phyloP scores from a whole-genome alignment of 2,113 vertebrate genomes.

The Terrapene triunguis region DNA sequence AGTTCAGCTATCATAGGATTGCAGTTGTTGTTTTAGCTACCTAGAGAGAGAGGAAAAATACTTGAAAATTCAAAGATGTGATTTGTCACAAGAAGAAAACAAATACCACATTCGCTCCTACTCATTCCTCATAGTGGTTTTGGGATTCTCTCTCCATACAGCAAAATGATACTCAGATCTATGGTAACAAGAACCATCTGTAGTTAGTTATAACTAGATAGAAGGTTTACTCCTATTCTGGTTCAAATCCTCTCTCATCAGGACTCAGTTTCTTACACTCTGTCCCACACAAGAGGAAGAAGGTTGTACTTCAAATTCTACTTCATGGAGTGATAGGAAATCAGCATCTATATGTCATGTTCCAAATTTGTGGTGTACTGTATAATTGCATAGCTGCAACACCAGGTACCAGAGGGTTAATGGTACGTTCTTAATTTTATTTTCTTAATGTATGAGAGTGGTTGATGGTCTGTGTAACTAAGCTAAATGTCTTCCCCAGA shows the following conservation, averaged over 20 bases:
- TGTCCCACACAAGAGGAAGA: conserved; percentile 3
- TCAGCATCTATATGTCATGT: neutral
- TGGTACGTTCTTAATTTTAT: neutral
- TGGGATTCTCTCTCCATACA: neutral
- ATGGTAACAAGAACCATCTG: conserved; percentile 66
- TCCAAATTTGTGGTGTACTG: neutral
- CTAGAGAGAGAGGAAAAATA: conserved; percentile 12
- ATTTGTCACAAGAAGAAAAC: conserved; percentile 42
- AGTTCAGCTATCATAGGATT: conserved; percentile 29
- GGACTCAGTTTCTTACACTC: neutral
- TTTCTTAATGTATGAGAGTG: neutral
- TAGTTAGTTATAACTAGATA: conserved; percentile 63
- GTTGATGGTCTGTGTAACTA: rapidly evolving
- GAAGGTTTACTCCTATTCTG: conserved; percentile 31
- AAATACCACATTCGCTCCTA: neutral
- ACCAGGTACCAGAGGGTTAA: neutral
- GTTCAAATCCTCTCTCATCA: conserved; percentile 37
- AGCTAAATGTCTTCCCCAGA: neutral
- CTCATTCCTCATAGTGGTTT: neutral
- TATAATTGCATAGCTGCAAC: neutral
- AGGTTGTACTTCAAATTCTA: neutral
- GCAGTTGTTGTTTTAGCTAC: conserved; percentile 5
- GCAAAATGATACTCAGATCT: conserved; percentile 35
- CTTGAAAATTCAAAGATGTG: conserved; percentile 23
- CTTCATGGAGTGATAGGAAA: conserved; percentile 43